Conservation (phyloP, 2,797 vertebrate genomes). For the Hoplostethus atlanticus region DNA sequence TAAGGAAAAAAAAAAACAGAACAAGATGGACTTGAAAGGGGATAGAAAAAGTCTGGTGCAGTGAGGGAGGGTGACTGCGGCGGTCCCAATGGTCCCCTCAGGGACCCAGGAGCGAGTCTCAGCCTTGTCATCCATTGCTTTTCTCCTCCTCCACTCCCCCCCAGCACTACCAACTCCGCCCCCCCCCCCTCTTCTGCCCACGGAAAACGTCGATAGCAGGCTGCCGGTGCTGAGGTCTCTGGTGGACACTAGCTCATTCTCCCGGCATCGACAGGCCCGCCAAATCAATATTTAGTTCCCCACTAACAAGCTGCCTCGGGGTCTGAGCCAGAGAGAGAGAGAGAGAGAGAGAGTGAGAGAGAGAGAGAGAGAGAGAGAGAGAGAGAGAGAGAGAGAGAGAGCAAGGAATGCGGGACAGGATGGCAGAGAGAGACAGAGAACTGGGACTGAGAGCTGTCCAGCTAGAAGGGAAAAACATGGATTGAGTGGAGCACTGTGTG, state of each 20-base stretch:
- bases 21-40: slow-evolving; percentile 93
- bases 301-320: slow-evolving; percentile 99
- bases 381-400: slow-evolving; percentile 87
- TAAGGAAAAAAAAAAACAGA: slow-evolving; percentile 56
- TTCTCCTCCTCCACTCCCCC: slow-evolving; percentile 77
- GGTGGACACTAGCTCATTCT: slow-evolving; percentile 99
- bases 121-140: slow-evolving; percentile 97
- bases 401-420: slow-evolving; percentile 92
- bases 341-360: slow-evolving; percentile 90
- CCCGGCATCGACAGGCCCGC: slow-evolving; percentile 99
- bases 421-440: slow-evolving; percentile 89
- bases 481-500: slow-evolving; percentile 88
- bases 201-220: slow-evolving; percentile 96
- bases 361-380: slow-evolving; percentile 87
- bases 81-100: slow-evolving; percentile 90
- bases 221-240: slow-evolving; percentile 98
- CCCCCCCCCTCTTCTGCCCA: slow-evolving; percentile 86
- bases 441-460: slow-evolving; percentile 95
- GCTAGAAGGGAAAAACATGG: slow-evolving; percentile 98
- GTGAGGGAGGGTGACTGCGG: slow-evolving; percentile 87
- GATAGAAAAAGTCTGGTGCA: slow-evolving; percentile 89
- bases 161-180: slow-evolving; percentile 82
- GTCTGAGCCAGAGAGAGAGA: slow-evolving; percentile 97
- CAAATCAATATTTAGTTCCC: slow-evolving; percentile 99
- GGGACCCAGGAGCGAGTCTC: slow-evolving; percentile 92